phyloP scores from a whole-genome alignment of 2,113 vertebrate genomes.

The Scatophagus argus region DNA sequence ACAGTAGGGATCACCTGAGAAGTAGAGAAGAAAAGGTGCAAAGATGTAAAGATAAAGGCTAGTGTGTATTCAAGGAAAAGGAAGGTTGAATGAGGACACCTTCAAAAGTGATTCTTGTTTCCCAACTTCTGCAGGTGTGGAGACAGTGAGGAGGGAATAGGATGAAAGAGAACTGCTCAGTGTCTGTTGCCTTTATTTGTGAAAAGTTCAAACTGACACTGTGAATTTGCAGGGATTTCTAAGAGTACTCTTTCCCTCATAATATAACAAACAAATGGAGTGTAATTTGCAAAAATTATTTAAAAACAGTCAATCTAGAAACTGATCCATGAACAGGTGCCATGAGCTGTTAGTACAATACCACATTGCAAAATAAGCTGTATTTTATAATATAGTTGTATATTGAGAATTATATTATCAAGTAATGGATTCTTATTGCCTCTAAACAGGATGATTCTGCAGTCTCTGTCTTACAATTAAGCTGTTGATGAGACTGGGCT shows the following conservation, averaged over 20 bases:
- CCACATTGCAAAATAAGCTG: not conserved
- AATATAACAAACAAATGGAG: not conserved
- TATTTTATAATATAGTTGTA: not conserved
- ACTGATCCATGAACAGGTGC: not conserved
- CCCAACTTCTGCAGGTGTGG: not conserved
- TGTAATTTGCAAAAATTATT: not conserved
- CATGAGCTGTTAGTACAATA: not conserved
- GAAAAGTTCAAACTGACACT: not conserved
- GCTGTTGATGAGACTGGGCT: not conserved
- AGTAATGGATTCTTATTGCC: not conserved
- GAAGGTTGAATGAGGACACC: not conserved
- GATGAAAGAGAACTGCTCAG: too few relatives aligned
- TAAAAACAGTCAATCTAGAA: not conserved
- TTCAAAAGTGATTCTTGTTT: conserved; percentile 1
- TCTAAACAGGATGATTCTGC: conserved; percentile 2
- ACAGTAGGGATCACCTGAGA: not conserved
- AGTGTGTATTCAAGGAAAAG: conserved; percentile 3
- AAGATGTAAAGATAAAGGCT: conserved; percentile 1
- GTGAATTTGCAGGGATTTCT: not conserved
- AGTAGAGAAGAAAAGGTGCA: conserved; percentile 13
- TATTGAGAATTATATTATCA: not conserved
- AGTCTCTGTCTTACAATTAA: not conserved
- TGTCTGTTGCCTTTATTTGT: not conserved
- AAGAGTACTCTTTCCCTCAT: not conserved
- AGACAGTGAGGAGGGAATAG: not conserved